Base-by-base conservation (phyloP, 2,797 vertebrate genomes). In the Ptychobarbus kaznakovi region DNA sequence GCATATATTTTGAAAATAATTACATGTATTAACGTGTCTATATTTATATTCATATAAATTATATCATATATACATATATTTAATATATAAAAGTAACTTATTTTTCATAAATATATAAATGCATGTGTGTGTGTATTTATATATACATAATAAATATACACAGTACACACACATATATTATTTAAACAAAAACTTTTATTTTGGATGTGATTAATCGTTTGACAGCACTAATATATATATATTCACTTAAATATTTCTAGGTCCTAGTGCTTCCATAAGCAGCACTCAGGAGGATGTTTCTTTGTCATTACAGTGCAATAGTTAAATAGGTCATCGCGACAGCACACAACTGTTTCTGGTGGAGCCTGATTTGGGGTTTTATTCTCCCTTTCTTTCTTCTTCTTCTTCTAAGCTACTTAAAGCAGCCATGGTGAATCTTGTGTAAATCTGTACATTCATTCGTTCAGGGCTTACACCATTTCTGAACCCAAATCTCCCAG, bases 391-490 rank as follows among this genome's bases (percentile, higher is more conserved):
- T 75, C 38, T 35, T 46, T 58, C 42, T 70, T 69, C 53, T 58
- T 35, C 53, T 13, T 66, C 61, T 49, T 66, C 61, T 32, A 16
- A 80, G 70, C 42, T 72, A 81, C 80, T 51, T 69, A 84, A 75
- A 61, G 44, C 56, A 88, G 72, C 85, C 69, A 80, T 70, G 20
- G 82, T 81, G 86, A 75, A 85, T 77, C 66, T 63, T 89, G 79
- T 78, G 69, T 88, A 89, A 92, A 91, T 88, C 89, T 86, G 80
- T 68, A 68, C 80, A 84, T 87, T 89, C 76, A 88, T 78, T 88
- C 86, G 89, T 89, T 90, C 80, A 85, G 81, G 61, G 87, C 86
- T 91, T 90, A 92, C 86, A 89, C 80, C 82, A 66, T 89, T 86
- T 88, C 80, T 75, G 61, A 77, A 63, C 86, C 70, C 80, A 90